Conservation (phyloP, 1,140 invertebrate genomes). For the Hesperophylax magnus region DNA sequence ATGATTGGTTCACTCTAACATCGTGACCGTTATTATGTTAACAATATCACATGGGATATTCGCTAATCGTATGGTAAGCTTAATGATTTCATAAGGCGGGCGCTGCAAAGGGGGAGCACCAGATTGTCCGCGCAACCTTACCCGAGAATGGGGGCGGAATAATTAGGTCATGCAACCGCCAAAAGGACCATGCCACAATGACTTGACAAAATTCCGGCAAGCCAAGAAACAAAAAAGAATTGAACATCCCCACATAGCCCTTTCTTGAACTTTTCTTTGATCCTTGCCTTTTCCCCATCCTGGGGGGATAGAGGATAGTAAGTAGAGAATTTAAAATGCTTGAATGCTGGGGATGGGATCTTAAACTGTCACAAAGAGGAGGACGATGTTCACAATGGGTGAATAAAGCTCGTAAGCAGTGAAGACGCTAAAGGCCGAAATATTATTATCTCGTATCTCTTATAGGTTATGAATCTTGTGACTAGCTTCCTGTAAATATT, state of each 20-base stretch:
- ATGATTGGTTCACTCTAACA: too few species aligned
- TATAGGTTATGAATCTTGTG: conserved; percentile 49
- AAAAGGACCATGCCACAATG: background rate
- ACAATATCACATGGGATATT: background rate
- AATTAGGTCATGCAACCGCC: conserved; percentile 45
- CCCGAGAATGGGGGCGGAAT: conserved; percentile 37
- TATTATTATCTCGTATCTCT: conserved; percentile 42
- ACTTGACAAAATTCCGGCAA: background rate
- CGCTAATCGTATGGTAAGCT: conserved; percentile 36
- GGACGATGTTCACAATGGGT: conserved; percentile 32
- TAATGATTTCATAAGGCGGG: conserved; percentile 31
- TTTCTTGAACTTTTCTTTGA: background rate
- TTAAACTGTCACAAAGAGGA: conserved; percentile 23
- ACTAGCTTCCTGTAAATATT: conserved; percentile 46
- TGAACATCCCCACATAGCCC: background rate
- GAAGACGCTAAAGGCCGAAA: conserved; percentile 33
- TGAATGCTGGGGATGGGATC: conserved; percentile 8
- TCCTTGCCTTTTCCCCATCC: background rate
- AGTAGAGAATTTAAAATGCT: background rate
- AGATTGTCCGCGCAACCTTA: conserved; percentile 43
- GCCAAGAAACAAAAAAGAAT: conserved; percentile 7
- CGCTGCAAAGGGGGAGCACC: conserved; percentile 9
- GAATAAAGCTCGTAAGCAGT: conserved; percentile 24
- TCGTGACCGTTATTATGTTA: background rate
- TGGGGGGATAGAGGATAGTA: background rate